Conservation (phyloP, 2,113 vertebrate species). For the Setophaga kirtlandii region DNA sequence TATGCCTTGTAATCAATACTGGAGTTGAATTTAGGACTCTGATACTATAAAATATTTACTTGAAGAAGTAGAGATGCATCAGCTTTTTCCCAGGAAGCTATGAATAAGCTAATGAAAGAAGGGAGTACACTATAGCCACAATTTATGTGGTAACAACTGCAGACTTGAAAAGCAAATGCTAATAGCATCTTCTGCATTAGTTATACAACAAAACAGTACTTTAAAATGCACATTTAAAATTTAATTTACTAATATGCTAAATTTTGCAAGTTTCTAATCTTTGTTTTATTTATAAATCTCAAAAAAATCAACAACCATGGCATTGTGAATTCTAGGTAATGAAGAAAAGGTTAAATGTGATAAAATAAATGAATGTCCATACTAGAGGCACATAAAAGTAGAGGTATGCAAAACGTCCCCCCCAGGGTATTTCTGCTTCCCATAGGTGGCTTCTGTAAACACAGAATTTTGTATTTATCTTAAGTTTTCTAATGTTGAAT, state of each 20-base stretch:
- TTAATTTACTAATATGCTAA: slow-evolving; percentile 1
- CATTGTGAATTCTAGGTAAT: not conserved
- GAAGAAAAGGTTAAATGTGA: not conserved
- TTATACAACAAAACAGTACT: not conserved
- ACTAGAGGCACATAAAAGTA: not conserved
- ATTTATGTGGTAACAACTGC: not conserved
- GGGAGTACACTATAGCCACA: not conserved
- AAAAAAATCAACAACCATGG: not conserved
- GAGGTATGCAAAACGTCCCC: not conserved
- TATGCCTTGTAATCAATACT: not conserved
- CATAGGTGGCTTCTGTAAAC: not conserved
- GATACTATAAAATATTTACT: slow-evolving; percentile 10
- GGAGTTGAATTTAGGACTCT: not conserved
- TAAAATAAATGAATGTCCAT: not conserved
- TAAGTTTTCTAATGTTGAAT: not conserved
- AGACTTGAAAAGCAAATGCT: slow-evolving; percentile 1
- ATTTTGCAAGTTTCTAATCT: not conserved
- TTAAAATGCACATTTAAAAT: slow-evolving; percentile 3
- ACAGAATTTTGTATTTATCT: not conserved
- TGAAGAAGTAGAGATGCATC: not conserved
- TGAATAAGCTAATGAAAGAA: slow-evolving; percentile 11
- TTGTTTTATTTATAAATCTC: slow-evolving; percentile 22
- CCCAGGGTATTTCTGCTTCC: not conserved
- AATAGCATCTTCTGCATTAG: not conserved
- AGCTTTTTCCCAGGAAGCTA: not conserved